Conservation (phyloP, 2,797 vertebrate species). For the Steatocranus sp. region DNA sequence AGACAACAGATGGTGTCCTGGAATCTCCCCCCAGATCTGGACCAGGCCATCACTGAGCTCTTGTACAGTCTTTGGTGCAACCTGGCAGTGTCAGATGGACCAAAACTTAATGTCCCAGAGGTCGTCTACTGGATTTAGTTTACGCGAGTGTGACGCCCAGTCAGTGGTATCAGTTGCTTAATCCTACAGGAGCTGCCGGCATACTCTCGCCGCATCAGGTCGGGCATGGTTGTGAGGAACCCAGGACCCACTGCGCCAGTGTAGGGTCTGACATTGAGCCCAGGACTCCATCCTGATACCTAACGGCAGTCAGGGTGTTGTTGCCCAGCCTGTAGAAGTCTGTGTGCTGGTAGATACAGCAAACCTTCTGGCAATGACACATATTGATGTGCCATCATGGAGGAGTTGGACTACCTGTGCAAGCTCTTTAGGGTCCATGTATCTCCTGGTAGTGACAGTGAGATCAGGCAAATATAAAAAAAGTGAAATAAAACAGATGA, state of each 20-base stretch:
- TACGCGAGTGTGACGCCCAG: fast-evolving
- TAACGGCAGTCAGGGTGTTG: not conserved
- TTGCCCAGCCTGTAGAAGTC: not conserved
- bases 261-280: not conserved
- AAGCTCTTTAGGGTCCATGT: not conserved
- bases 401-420: not conserved
- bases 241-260: not conserved
- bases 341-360: not conserved
- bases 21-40: not conserved
- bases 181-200: not conserved
- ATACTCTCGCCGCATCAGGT: not conserved
- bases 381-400: not conserved
- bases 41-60: not conserved
- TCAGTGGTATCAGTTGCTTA: not conserved
- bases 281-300: not conserved
- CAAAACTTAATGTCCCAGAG: not conserved
- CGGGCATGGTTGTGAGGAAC: not conserved
- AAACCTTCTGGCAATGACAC: not conserved
- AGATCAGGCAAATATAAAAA: not conserved
- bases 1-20: not conserved
- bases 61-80: not conserved
- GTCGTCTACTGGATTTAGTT: not conserved
- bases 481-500: not conserved
- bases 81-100: not conserved
- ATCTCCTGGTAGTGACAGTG: not conserved